A percentile compares a stretch with the other conserved stretches of the same genome.
Evolutionary conservation across 2,888 invertebrate genomes (phyloP).

Genomic region (Epirrhoe tristata): DNA sequence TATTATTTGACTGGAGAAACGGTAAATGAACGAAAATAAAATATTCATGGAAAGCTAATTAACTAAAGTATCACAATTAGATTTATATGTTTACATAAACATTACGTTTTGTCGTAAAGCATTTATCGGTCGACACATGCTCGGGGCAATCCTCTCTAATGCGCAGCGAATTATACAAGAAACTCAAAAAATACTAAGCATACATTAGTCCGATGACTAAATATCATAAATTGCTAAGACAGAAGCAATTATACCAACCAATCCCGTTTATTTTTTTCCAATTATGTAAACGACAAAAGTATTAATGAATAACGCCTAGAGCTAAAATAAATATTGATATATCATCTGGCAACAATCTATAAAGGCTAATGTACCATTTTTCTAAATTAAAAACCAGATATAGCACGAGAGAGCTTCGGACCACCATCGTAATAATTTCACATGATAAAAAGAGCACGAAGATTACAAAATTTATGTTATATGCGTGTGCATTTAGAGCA

Average conservation of each 20-base stretch:
- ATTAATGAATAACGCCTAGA: slow-evolving; percentile 65
- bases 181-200: slow-evolving; percentile 24
- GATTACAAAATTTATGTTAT: slow-evolving; percentile 80
- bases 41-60: slow-evolving; percentile 62
- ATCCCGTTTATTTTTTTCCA: slow-evolving; percentile 31
- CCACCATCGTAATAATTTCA: slow-evolving; percentile 81
- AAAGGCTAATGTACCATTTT: slow-evolving; percentile 67
- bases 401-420: slow-evolving; percentile 64
- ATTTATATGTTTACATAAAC: slow-evolving; percentile 51
- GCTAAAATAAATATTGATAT: slow-evolving; percentile 71
- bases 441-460: slow-evolving; percentile 77
- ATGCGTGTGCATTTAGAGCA: slow-evolving; percentile 83
- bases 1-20: slow-evolving; percentile 24
- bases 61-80: slow-evolving; percentile 67
- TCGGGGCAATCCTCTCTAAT: slow-evolving; percentile 27
- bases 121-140: slow-evolving; percentile 37
- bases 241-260: slow-evolving; percentile 44
- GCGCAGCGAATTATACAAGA: slow-evolving; percentile 23
- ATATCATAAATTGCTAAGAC: slow-evolving; percentile 45
- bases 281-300: slow-evolving; percentile 37
- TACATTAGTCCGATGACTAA: slow-evolving; percentile 30
- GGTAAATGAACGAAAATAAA: slow-evolving; percentile 47
- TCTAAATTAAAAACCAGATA: slow-evolving; percentile 77
- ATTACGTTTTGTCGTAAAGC: slow-evolving; percentile 40
- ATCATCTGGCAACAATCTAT: slow-evolving; percentile 61